Base-by-base conservation (phyloP, 2,888 invertebrate species). In the Epinotia nisella region DNA sequence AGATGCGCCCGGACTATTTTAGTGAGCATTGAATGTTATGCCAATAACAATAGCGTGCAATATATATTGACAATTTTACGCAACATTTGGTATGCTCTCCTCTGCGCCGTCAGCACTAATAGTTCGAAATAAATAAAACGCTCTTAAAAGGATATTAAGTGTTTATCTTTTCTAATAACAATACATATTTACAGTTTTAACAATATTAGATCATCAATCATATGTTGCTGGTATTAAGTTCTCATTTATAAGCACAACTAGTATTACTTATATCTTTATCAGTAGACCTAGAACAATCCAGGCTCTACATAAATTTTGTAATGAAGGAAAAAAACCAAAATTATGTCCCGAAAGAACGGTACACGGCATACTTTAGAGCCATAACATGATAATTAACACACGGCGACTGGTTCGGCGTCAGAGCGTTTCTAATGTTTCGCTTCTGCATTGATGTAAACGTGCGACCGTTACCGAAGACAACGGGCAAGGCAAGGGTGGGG, bases 61-160 rank as follows among this genome's bases (percentile, higher is more conserved):
- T 13, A 2, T 41, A 41, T 13, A 41, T 41, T 13, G 41, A 11
- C 11, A 11, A 41, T 41, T 11, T 39, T 39, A 29, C 29, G 29
- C 41, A 41, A 41, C 1, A 13, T 41, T 41, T 15, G 13, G 13
- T 4, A 13, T 45, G 4, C 45, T 45, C 13, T 15, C 3, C 45
- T 15, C 45, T 45, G 45, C 45, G 35, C 29, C 9, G 35, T 35
- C 9, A 9, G 35, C 35, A 35, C 35, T 9, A 9, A n/a, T 49
- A 17, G 15, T 35, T 70, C 58, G 59, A 77, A 74, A 79, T 64
- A 84, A 84, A 84, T 86, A 83, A 80, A 70, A 78, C 61, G 74
- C 70, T 80, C 76, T 81, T 60, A 82, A 80, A 84, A 82, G 80
- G 81, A 84, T 83, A 83, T n/a, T 83, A 85, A 84, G 82, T 82